Base-by-base conservation (phyloP, 2,888 invertebrate genomes). In the Pseudococcus jackbeardsleyi region DNA sequence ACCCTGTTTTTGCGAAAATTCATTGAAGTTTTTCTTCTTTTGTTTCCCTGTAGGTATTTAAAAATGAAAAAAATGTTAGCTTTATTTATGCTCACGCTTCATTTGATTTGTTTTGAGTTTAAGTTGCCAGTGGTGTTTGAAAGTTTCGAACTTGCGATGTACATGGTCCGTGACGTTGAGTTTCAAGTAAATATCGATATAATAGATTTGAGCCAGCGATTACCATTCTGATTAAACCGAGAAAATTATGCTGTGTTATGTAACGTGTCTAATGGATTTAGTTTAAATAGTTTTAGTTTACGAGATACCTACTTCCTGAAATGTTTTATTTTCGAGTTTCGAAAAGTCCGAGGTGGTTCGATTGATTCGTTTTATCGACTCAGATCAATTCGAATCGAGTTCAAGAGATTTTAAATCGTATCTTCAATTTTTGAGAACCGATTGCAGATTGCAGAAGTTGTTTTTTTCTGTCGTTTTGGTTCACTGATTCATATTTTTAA, bases 191-290 rank as follows among this genome's bases (percentile, higher is more conserved):
- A 72, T 72, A 72, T 72, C 33, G 68, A 22, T 22, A 22, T 59
- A 6, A 22, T 19, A 72, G 33, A 72, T 72, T 64, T 72, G 11
- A 33, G 26, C 0, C 19, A 64, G 22, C 19, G 64, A 64, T 5
- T 64, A 22, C 59, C 8, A 12, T 12, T 7, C 50, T 17, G 50
- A 50, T 50, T 50, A 50, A 50, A 50, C 50, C 50, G 50, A 50
- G 50, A 50, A 50, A 50, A 50, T 50, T 50, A 50, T 50, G 50
- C 50, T 50, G 50, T 17, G 50, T 46, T 46, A 50, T 50, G 64
- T 22, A 64, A 64, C 64, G 64, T 64, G 64, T 64, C 64, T 64
- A 64, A 64, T 64, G 64, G 64, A 64, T 19, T 64, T 64, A 22
- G 19, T 33, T 33, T 33, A 2, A 33, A 3, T 64, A 22, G 19